Conservation (phyloP, 2,113 vertebrate species). For the Chroicocephalus ridibundus region DNA sequence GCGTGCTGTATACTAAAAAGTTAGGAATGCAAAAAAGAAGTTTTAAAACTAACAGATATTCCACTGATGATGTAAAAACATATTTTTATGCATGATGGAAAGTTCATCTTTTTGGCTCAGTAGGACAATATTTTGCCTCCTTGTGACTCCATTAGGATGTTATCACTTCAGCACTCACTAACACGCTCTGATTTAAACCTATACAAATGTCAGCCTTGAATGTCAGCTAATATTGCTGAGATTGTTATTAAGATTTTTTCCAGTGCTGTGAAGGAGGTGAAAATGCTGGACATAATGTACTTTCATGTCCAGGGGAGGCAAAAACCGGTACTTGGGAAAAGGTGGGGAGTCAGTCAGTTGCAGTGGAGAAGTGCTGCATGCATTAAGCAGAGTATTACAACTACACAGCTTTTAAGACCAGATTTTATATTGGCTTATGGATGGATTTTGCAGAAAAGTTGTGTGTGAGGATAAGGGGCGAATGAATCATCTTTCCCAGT, state of each 20-base stretch:
- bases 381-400: neutral
- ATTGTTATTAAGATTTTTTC: neutral
- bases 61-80: neutral
- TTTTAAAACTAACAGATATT: neutral
- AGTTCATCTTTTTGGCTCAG: neutral
- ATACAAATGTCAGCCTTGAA: neutral
- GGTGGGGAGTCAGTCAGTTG: neutral
- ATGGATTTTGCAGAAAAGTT: neutral
- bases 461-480: neutral
- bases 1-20: neutral
- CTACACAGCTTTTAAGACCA: neutral
- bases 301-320: neutral
- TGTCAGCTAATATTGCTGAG: neutral
- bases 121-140: neutral
- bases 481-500: neutral
- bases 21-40: neutral
- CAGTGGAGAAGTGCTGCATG: neutral
- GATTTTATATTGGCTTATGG: neutral
- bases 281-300: neutral
- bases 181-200: neutral
- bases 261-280: neutral
- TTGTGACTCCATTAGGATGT: neutral
- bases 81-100: neutral
- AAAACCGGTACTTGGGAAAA: neutral
- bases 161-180: neutral